phyloP scores from a whole-genome alignment of 2,888 invertebrate species.

The Latrodectus hesperus region DNA sequence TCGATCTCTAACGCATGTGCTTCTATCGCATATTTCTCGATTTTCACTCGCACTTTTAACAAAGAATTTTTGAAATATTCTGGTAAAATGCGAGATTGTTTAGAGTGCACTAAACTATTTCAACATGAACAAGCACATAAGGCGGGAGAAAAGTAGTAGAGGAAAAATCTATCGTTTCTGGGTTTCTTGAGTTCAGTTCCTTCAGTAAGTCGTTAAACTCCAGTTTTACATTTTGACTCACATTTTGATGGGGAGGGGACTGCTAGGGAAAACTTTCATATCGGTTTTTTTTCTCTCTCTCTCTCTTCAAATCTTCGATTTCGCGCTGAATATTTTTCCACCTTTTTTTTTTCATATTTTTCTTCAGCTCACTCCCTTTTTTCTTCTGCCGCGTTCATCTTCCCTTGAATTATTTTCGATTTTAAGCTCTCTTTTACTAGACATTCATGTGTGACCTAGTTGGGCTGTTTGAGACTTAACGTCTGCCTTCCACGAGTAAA shows the following conservation, averaged over 20 bases:
- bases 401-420: constrained; percentile 54
- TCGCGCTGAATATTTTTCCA: not conserved
- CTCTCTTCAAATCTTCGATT: constrained; percentile 19
- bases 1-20: too few species aligned
- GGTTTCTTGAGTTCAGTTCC: constrained; percentile 20
- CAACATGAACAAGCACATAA: constrained; percentile 1
- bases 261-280: constrained; percentile 9
- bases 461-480: constrained; percentile 18
- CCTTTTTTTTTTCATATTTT: too few species aligned
- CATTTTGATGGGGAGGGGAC: constrained; percentile 34
- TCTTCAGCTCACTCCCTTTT: constrained; percentile 15
- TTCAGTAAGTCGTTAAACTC: constrained; percentile 35
- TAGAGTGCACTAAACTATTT: too few species aligned
- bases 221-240: constrained; percentile 39
- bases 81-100: too few species aligned
- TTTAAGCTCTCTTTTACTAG: constrained; percentile 34
- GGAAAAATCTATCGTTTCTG: constrained; percentile 34
- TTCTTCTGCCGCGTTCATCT: constrained; percentile 18
- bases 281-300: constrained; percentile 15
- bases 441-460: constrained; percentile 41
- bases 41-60: too few species aligned
- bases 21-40: too few species aligned
- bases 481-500: constrained; percentile 28
- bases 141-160: not conserved
- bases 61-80: too few species aligned